phyloP scores from a whole-genome alignment of 2,113 vertebrate genomes.

The Rostratula benghalensis region DNA sequence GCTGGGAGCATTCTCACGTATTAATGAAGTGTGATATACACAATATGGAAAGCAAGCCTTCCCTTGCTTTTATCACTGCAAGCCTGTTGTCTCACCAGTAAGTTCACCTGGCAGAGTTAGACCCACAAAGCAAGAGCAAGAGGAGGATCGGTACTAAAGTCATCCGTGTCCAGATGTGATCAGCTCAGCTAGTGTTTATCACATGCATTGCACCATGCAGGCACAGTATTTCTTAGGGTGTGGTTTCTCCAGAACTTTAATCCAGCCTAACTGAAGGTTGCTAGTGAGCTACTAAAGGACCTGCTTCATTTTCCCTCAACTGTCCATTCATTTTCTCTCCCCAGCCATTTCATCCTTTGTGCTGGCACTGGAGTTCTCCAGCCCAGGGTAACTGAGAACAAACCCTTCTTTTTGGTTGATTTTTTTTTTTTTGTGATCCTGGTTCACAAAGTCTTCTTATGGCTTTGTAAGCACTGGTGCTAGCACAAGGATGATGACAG shows the following conservation, averaged over 20 bases:
- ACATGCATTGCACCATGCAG: not conserved
- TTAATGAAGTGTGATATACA: not conserved
- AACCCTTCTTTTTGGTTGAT: not conserved
- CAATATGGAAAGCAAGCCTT: not conserved
- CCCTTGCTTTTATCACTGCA: not conserved
- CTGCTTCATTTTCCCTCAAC: not conserved
- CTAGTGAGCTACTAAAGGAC: not conserved
- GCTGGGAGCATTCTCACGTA: not conserved
- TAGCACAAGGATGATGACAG: not conserved
- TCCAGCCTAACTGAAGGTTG: constrained; percentile 11
- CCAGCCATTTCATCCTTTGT: not conserved
- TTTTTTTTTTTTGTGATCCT: not conserved
- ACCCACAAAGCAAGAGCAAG: not conserved
- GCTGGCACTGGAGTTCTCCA: not conserved
- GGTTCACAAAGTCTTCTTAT: not conserved
- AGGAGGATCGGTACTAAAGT: not conserved
- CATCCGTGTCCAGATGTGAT: not conserved
- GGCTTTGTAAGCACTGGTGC: not conserved
- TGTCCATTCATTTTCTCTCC: not conserved
- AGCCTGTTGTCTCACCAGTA: not conserved
- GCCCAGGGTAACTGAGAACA: not conserved
- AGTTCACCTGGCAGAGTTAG: not conserved
- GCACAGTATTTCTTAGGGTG: not conserved
- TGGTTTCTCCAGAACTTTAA: constrained; percentile 28
- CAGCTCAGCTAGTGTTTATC: not conserved